Conservation (phyloP, 2,888 invertebrate genomes). For the Marasmarcha lunaedactyla region DNA sequence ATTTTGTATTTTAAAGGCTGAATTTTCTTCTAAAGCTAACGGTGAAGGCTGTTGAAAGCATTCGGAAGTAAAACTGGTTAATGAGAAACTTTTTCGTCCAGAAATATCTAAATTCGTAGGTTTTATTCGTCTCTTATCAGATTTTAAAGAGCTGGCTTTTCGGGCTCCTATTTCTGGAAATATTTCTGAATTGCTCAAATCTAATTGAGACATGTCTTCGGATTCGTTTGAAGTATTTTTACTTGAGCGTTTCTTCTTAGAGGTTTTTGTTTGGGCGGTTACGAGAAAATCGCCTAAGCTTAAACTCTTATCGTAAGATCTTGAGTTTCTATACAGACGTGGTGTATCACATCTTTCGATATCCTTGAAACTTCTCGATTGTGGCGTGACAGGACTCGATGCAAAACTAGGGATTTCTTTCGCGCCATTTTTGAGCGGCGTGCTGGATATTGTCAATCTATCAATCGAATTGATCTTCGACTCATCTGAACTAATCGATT, state of each 20-base stretch:
- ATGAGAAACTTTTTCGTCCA: constrained; percentile 38
- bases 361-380: constrained; percentile 29
- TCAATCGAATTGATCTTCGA: constrained; percentile 36
- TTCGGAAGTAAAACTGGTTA: constrained; percentile 46
- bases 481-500: constrained; percentile 46
- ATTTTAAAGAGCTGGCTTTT: constrained; percentile 40
- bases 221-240: constrained; percentile 2
- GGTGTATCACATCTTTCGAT: constrained; percentile 15
- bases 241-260: constrained; percentile 2
- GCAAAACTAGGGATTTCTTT: constrained; percentile 8
- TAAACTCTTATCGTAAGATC: neutral
- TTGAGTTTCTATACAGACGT: constrained; percentile 9
- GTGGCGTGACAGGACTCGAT: constrained; percentile 44
- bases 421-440: constrained; percentile 47
- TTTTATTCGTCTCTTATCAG: constrained; percentile 58
- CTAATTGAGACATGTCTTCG: constrained; percentile 27
- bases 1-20: constrained; percentile 42
- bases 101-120: constrained; percentile 56
- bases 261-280: neutral
- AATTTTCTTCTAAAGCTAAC: constrained; percentile 39
- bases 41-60: constrained; percentile 41
- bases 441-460: constrained; percentile 34
- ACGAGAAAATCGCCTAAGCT: neutral
- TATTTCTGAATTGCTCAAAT: constrained; percentile 47
- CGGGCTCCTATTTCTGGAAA: constrained; percentile 56